Conservation (phyloP, 2,888 invertebrate species). For the Drosophila picticornis region DNA sequence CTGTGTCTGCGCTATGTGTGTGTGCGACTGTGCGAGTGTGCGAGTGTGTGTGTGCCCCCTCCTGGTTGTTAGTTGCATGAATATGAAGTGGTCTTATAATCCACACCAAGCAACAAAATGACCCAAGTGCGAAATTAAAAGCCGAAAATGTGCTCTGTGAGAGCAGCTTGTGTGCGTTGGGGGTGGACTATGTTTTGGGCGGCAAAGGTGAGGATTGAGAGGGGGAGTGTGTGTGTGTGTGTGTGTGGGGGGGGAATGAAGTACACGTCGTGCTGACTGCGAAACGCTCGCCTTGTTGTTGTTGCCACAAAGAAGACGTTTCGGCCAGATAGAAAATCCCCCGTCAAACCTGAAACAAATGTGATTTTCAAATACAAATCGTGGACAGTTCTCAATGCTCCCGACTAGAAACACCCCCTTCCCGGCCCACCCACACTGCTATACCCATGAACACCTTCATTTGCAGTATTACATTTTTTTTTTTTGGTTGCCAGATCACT, state of each 20-base stretch:
- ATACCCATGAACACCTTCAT: not conserved
- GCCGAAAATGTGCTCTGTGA: slow-evolving; percentile 73
- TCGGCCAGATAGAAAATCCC: slow-evolving; percentile 20
- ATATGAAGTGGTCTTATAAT: slow-evolving; percentile 83
- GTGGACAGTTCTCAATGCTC: not conserved
- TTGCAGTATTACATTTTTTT: not conserved
- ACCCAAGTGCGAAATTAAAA: slow-evolving; percentile 83
- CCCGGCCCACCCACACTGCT: not conserved
- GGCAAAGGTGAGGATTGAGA: not conserved
- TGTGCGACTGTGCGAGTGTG: slow-evolving; percentile 32
- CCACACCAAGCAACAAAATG: slow-evolving; percentile 82
- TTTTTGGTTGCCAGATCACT: not conserved
- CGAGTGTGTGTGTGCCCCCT: slow-evolving; percentile 34
- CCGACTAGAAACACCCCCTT: not conserved
- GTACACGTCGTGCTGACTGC: slow-evolving; percentile 62
- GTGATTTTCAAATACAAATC: slow-evolving; percentile 36
- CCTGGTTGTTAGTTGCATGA: slow-evolving; percentile 81
- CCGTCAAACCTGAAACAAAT: slow-evolving; percentile 9
- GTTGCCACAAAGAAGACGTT: slow-evolving; percentile 56
- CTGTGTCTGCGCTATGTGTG: slow-evolving; percentile 19
- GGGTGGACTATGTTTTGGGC: not conserved
- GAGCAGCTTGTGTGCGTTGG: slow-evolving; percentile 19
- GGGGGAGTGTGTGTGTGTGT: fast-evolving
- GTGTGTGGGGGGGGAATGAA: not conserved
- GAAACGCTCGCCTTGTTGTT: slow-evolving; percentile 42